Evolutionary conservation across 2,797 vertebrate genomes (phyloP).

Genomic region (Sphenodon punctatus): DNA sequence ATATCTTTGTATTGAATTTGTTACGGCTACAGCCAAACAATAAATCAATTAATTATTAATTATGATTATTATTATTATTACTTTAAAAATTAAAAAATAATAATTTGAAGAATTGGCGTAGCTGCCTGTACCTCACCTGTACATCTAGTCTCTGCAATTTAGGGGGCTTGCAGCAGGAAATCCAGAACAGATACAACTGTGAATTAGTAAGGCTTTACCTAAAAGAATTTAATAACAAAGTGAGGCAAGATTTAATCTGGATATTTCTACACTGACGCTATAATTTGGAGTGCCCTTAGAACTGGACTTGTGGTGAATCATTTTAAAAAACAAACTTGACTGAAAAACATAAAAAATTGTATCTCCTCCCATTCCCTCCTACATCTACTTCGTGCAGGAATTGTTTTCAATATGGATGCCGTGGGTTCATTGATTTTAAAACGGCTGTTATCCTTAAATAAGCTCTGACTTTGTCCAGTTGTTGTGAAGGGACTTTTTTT

Average conservation of each 20-base stretch:
- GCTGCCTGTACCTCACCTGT: background rate
- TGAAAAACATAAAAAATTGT: background rate
- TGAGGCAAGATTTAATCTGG: background rate
- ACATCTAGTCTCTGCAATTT: background rate
- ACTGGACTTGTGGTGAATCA: background rate
- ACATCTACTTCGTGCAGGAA: background rate
- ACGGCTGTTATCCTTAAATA: background rate
- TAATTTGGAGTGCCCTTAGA: background rate
- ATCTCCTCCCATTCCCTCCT: background rate
- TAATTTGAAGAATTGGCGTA: background rate
- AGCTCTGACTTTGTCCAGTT: background rate
- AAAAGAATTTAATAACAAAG: background rate
- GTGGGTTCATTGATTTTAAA: conserved; percentile 1
- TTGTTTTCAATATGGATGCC: background rate
- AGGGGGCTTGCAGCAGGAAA: background rate
- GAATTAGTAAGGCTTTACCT: background rate
- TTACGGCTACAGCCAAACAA: no score
- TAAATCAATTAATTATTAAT: no score
- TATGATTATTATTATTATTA: no score
- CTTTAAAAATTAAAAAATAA: no score
- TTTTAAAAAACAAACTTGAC: background rate
- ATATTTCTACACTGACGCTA: background rate
- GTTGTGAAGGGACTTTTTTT: conserved; percentile 11
- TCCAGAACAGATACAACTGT: background rate
- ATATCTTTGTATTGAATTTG: no score